Conservation (phyloP, 1,140 invertebrate species). For the Branchinecta lynchi region DNA sequence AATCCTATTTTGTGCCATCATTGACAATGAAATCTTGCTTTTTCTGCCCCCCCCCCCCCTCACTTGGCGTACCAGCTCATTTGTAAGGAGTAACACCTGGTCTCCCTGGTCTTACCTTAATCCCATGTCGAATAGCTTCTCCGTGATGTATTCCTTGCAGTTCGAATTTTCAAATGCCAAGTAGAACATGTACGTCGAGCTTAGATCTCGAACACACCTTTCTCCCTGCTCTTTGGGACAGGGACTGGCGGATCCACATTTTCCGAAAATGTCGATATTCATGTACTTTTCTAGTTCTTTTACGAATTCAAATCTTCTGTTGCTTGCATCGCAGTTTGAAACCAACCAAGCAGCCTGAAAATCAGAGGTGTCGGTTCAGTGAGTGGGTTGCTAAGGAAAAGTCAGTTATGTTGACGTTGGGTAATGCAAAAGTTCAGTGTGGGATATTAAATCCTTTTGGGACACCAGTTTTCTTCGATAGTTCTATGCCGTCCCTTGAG, state of each 20-base stretch:
- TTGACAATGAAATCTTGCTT: too few relatives aligned
- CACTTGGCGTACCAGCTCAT: too few relatives aligned
- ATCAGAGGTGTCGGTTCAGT: background rate
- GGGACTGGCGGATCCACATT: slow-evolving; percentile 27
- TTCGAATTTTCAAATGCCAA: slow-evolving; percentile 93
- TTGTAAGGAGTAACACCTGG: too few relatives aligned
- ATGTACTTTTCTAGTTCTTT: slow-evolving; percentile 32
- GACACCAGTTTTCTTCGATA: too few relatives aligned
- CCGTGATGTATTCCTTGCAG: slow-evolving; percentile 87
- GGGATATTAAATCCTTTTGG: too few relatives aligned
- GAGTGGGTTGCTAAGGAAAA: too few relatives aligned
- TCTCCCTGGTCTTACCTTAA: background rate
- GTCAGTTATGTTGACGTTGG: too few relatives aligned
- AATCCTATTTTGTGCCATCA: too few relatives aligned
- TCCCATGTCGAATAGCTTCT: slow-evolving; percentile 64
- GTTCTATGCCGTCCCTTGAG: too few relatives aligned
- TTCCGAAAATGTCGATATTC: slow-evolving; percentile 36
- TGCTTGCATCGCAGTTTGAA: slow-evolving; percentile 33
- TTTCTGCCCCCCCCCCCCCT: too few relatives aligned
- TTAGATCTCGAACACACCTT: background rate
- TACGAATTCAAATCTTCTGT: slow-evolving; percentile 31
- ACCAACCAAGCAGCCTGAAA: slow-evolving; percentile 33
- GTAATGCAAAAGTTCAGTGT: too few relatives aligned
- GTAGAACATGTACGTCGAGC: slow-evolving; percentile 73
- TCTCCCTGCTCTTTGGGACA: background rate